Percentiles rank a stretch among this genome's conserved stretches.
Evolutionary conservation across 92 coral and sea anemone genomes (phyloP).

Genomic region (Porites evermanni): DNA sequence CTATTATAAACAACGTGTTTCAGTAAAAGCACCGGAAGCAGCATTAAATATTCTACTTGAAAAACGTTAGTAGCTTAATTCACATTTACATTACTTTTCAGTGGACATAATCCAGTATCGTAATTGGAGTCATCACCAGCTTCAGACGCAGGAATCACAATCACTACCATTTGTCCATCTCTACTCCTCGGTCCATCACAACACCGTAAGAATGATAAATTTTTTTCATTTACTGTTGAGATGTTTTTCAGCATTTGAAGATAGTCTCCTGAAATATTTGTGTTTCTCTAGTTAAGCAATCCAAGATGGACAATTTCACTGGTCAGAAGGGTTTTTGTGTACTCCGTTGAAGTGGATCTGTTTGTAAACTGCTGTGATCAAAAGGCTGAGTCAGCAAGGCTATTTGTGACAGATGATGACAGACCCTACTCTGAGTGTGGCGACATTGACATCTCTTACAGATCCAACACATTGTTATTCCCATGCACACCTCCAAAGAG

Average conservation of each 20-base stretch:
- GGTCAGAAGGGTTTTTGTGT: constrained; percentile 23
- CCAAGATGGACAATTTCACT: constrained; percentile 50
- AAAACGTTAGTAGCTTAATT: not conserved
- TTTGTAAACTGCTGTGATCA: constrained; percentile 21
- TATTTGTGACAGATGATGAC: constrained; percentile 8
- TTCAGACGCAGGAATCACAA: not conserved
- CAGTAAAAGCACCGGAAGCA: too few species aligned
- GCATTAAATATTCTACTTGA: not conserved
- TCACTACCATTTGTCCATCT: not conserved
- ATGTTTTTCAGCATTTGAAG: not conserved
- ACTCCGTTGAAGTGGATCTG: constrained; percentile 15
- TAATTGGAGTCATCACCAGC: not conserved
- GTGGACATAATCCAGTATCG: constrained; percentile 13
- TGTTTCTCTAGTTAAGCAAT: constrained; percentile 6
- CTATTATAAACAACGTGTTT: too few species aligned
- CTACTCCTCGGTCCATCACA: not conserved
- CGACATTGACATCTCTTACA: not conserved
- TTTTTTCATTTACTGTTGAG: not conserved
- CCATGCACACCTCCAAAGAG: constrained; percentile 52
- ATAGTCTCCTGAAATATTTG: not conserved
- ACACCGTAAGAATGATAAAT: not conserved
- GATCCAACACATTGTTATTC: not conserved
- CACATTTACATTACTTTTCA: not conserved
- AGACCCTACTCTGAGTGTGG: constrained; percentile 15
- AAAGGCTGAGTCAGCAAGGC: not conserved